phyloP scores from a whole-genome alignment of 2,888 invertebrate species.

The Andrena trimmerana region DNA sequence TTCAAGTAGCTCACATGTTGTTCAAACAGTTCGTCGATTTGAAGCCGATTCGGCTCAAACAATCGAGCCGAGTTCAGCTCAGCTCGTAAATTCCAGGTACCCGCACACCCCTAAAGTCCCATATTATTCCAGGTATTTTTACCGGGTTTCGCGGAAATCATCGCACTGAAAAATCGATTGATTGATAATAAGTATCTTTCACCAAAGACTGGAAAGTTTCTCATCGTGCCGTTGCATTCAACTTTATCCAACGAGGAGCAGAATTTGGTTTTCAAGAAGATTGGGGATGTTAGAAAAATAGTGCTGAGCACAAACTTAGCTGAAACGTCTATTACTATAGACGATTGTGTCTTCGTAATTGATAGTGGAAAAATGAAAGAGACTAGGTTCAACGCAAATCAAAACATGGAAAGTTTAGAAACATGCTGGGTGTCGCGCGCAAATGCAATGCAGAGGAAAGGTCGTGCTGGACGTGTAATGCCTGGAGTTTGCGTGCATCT shows the following conservation, averaged over 20 bases:
- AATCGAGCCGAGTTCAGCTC: no score
- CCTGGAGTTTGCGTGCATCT: constrained; percentile 95
- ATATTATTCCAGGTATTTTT: constrained; percentile 87
- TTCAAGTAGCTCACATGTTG: no score
- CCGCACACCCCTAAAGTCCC: no score
- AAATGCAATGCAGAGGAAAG: constrained; percentile 95
- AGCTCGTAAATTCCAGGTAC: no score
- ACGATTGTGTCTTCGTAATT: constrained; percentile 97
- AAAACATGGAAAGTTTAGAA: constrained; percentile 95
- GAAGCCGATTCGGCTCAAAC: no score
- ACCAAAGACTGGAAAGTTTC: constrained; percentile 88
- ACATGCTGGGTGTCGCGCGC: constrained; percentile 96
- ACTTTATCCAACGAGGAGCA: constrained; percentile 94
- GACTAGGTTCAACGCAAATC: constrained; percentile 92
- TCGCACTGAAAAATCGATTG: constrained; percentile 89
- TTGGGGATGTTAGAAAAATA: constrained; percentile 93
- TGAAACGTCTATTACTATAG: constrained; percentile 97
- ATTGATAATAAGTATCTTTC: constrained; percentile 89
- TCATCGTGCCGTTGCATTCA: constrained; percentile 94
- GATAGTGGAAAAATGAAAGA: constrained; percentile 97
- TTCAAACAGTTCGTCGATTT: no score
- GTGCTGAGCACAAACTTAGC: constrained; percentile 96
- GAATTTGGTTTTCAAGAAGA: constrained; percentile 90
- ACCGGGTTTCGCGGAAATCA: constrained; percentile 93
- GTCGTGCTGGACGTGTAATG: constrained; percentile 96